Conservation (phyloP, 2,797 vertebrate species). For the Sciurus carolinensis region DNA sequence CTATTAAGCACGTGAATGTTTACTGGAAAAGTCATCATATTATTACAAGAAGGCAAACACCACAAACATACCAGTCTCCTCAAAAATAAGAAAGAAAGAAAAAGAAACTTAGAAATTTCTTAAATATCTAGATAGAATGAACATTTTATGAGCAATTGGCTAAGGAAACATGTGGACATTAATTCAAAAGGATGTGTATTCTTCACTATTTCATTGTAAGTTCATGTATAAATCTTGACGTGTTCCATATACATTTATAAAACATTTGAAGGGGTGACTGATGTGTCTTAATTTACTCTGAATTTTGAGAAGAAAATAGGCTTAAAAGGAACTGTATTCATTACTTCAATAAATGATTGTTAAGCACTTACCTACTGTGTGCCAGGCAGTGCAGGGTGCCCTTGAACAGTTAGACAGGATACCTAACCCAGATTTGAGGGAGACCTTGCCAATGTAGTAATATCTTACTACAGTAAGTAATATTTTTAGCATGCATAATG, state of each 20-base stretch:
- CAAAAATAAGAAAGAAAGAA: no score
- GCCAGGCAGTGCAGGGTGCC: no score
- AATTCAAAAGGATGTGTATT: not conserved
- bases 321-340: not conserved
- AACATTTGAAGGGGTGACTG: not conserved
- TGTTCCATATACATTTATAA: slow-evolving; percentile 9
- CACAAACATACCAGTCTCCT: not conserved
- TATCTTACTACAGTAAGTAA: not conserved
- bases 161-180: not conserved
- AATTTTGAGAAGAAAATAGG: slow-evolving; percentile 38
- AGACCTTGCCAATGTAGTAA: not conserved
- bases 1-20: not conserved
- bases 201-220: not conserved
- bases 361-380: not conserved
- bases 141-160: not conserved
- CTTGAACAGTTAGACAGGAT: not conserved
- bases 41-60: not conserved
- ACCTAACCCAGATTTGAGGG: not conserved
- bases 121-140: not conserved
- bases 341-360: not conserved
- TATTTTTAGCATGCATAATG: not conserved
- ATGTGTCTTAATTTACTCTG: not conserved
- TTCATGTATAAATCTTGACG: slow-evolving; percentile 9
- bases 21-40: not conserved
- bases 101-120: not conserved